A percentile compares a stretch with the other conserved stretches of the same genome.
Conservation (phyloP, 2,113 vertebrate genomes). For the Forbesichthys papilliferus region DNA sequence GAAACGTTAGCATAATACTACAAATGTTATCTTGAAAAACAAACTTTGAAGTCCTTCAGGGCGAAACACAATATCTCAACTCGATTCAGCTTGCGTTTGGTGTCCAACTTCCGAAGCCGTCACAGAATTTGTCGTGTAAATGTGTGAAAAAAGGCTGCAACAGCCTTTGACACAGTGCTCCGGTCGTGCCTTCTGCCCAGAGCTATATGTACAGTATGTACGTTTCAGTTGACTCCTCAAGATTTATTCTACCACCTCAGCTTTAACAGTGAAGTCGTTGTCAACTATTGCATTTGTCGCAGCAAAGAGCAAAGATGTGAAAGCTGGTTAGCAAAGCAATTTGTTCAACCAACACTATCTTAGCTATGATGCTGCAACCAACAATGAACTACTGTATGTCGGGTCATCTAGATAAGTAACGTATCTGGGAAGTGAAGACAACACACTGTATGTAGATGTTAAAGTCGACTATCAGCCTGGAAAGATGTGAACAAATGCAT, state of each 20-base stretch:
- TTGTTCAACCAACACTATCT: background rate
- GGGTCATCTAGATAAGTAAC: no score
- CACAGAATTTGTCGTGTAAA: slow-evolving; percentile 19
- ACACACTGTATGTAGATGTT: no score
- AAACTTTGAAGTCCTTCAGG: background rate
- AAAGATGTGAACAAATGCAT: no score
- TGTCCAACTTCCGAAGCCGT: slow-evolving; percentile 15
- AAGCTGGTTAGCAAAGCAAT: slow-evolving; percentile 15
- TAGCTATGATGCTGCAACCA: no score
- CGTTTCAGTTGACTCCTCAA: slow-evolving; percentile 33
- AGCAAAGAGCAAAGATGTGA: slow-evolving; percentile 12
- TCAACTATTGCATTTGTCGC: slow-evolving; percentile 22
- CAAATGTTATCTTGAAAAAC: background rate
- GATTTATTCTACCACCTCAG: slow-evolving; percentile 28
- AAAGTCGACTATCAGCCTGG: no score
- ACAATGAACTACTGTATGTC: no score
- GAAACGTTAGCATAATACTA: slow-evolving; percentile 1
- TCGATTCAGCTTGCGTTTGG: no score
- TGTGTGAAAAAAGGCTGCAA: slow-evolving; percentile 29
- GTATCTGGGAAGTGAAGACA: no score
- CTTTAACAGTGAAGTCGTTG: slow-evolving; percentile 32
- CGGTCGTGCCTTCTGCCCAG: slow-evolving; percentile 29
- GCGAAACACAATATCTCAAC: no score
- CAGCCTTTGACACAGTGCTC: slow-evolving; percentile 19
- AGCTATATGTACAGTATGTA: slow-evolving; percentile 21